Conservation (phyloP, 2,888 invertebrate species). For the Andrena bicolor region DNA sequence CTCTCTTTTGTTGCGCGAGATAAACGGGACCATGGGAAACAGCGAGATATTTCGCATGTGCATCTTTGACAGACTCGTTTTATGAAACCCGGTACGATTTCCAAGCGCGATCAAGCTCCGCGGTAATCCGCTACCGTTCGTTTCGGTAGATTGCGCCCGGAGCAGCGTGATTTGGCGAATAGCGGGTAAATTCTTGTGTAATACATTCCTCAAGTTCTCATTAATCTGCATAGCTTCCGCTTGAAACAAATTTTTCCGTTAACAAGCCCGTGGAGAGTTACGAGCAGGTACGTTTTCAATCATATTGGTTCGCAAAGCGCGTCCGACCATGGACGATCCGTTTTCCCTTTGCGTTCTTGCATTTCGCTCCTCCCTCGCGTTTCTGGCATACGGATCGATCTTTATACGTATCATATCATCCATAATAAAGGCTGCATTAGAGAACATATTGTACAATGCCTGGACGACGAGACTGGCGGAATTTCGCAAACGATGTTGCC, state of each 20-base stretch:
- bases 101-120: too few relatives aligned
- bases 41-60: neutral
- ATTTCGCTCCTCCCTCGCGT: neutral
- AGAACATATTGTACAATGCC: neutral
- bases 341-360: neutral
- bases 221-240: neutral
- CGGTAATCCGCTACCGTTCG: too few relatives aligned
- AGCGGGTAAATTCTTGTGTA: neutral
- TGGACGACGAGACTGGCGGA: neutral
- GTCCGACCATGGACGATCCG: neutral
- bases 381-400: neutral
- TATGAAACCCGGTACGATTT: too few relatives aligned
- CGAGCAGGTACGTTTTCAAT: neutral
- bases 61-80: too few relatives aligned
- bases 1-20: neutral
- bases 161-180: too few relatives aligned
- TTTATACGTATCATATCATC: neutral
- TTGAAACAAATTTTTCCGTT: neutral
- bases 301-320: neutral
- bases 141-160: too few relatives aligned
- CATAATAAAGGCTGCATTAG: neutral
- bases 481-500: neutral
- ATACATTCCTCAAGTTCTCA: neutral
- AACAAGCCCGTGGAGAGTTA: neutral
- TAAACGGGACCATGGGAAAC: conserved; percentile 12